Evolutionary conservation across 2,113 vertebrate species (phyloP), one percentile per base, ranked within the genome.

Genomic region (Promerops cafer): DNA sequence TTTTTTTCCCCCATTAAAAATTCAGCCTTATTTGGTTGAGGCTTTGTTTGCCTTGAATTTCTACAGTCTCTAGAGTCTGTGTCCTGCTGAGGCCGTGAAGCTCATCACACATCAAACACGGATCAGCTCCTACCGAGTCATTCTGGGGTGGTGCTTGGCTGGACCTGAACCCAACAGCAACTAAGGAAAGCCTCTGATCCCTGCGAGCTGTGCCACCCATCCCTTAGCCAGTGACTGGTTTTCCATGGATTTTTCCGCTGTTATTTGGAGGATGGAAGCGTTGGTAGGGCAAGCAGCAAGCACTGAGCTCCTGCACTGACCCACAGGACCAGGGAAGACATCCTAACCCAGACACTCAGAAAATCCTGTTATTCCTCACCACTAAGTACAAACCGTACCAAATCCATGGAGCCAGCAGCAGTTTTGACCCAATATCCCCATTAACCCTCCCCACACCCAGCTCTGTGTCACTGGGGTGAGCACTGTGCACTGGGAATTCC

Each of bases 41-140:
- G 14, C 12, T 79, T 66, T 66, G 21, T 37, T 39, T 44, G 24
- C 20, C 19, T 17, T 30, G 47, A 42, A 63, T 42, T 50, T 37
- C 47, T 37, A 1, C 27, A 21, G 2, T 5, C 19, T 17, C 59
- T 26, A 26, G 47, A 4, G 31, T 1, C 3, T n/a, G 3, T 16
- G 3, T 24, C 20, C 33, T 27, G 19, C 49, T 20, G 26, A 69
- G 68, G 50, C 40, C 0, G 0, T 9, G 44, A 33, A 68, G 11
- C 22, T 76, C 70, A 24, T 21, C 68, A 44, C 47, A 42, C 6
- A 7, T 8, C 66, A 21, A 20, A 20, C 37, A 24, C 3, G 1
- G 5, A 20, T 5, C 45, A 22, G 3, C 4, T 6, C 54, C 26
- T 1, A 3, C 2, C 0, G 11, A 52, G 24, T 6, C 7, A 9